Percentiles rank a stretch among this genome's conserved stretches.
Evolutionary conservation across 2,888 invertebrate species (phyloP).

Genomic region (Rhynchonema sp.): DNA sequence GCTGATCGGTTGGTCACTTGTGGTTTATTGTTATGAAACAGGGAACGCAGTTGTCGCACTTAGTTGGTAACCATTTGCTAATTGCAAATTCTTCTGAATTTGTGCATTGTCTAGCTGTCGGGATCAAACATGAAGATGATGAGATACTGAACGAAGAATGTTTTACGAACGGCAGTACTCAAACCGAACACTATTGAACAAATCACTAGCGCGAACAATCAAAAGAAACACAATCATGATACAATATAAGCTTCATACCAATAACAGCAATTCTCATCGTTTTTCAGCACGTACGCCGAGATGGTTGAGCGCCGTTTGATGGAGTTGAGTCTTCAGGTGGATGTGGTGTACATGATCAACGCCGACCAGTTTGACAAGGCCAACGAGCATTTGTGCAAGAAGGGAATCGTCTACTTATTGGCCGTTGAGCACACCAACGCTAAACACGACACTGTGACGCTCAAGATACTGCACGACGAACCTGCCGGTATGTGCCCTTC

Average conservation of each 20-base stretch:
- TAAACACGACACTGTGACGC: slow-evolving; percentile 60
- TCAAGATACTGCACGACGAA: slow-evolving; percentile 60
- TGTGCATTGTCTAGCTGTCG: no score
- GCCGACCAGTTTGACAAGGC: slow-evolving; percentile 60
- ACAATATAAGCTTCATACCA: no score
- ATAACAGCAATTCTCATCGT: slow-evolving; percentile 4
- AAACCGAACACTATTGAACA: no score
- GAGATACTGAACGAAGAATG: no score
- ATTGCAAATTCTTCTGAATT: no score
- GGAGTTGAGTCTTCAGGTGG: slow-evolving; percentile 45
- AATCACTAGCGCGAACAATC: no score
- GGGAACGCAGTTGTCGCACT: no score
- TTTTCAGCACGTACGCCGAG: slow-evolving; percentile 48
- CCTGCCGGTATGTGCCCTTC: not conserved
- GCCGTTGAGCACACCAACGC: slow-evolving; percentile 66
- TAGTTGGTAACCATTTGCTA: no score
- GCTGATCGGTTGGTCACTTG: not conserved
- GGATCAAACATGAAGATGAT: no score
- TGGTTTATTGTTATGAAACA: not conserved
- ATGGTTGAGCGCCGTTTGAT: slow-evolving; percentile 61
- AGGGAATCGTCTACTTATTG: slow-evolving; percentile 73
- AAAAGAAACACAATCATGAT: no score
- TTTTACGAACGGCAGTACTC: no score
- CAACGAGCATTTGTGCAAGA: slow-evolving; percentile 62
- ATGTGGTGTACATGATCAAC: slow-evolving; percentile 26